These are phyloP conservation scores for Pithys albifrons DNA, from an alignment of 2,113 vertebrate species.

Conservation along the genomic window DNA sequence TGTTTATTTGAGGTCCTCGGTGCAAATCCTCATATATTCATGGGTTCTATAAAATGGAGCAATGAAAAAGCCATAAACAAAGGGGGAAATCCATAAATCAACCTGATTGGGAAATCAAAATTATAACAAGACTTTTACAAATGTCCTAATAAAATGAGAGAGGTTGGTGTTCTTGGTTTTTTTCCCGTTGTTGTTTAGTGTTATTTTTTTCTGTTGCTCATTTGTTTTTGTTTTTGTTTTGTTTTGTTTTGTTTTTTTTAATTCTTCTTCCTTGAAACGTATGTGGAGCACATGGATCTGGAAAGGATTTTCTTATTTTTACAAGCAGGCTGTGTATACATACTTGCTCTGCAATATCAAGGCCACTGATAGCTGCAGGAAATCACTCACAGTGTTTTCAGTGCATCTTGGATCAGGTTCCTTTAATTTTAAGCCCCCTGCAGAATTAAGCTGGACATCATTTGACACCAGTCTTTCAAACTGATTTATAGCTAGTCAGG, in stretches of 20 bases:
- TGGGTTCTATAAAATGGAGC: neutral
- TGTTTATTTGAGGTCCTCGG: neutral
- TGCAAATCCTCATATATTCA: constrained; percentile 33
- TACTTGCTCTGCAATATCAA: neutral
- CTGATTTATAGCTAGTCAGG: neutral
- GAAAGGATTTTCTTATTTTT: neutral
- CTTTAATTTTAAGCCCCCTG: neutral
- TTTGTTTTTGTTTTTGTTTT: neutral
- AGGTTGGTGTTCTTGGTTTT: neutral
- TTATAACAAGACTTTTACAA: constrained; percentile 35
- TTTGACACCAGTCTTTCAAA: neutral
- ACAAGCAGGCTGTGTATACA: neutral
- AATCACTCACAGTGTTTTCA: neutral
- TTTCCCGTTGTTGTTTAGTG: accelerated
- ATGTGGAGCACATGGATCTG: neutral
- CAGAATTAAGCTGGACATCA: neutral
- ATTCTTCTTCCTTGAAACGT: neutral
- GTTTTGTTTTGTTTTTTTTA: neutral
- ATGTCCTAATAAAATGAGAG: neutral
- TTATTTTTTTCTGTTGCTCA: neutral
- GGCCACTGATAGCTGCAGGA: neutral
- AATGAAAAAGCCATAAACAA: constrained; percentile 32
- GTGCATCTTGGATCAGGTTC: neutral
- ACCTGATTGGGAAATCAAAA: constrained; percentile 30
- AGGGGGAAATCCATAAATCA: constrained; percentile 4